Conservation (phyloP, 2,888 invertebrate species). For the Athetis lepigone region DNA sequence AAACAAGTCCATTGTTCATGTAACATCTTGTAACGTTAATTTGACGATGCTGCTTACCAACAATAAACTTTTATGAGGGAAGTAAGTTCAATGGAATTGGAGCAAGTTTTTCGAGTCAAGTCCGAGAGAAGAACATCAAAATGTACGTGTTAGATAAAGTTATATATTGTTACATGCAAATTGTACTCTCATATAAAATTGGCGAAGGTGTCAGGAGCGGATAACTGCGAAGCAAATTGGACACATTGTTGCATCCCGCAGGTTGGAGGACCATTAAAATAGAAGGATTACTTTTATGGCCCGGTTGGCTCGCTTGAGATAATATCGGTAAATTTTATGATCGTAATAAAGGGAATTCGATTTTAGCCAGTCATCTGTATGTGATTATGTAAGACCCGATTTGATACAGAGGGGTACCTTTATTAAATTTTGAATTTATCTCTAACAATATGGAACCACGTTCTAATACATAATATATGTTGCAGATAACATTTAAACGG, state of each 20-base stretch:
- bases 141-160: slow-evolving; percentile 42
- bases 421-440: slow-evolving; percentile 63
- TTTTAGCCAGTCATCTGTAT: slow-evolving; percentile 87
- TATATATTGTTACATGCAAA: slow-evolving; percentile 64
- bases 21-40: slow-evolving; percentile 73
- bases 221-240: slow-evolving; percentile 76
- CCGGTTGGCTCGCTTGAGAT: slow-evolving; percentile 87
- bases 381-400: slow-evolving; percentile 81
- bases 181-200: slow-evolving; percentile 69
- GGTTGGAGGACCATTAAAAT: slow-evolving; percentile 88
- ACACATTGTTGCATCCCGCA: slow-evolving; percentile 87
- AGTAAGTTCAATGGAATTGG: slow-evolving; percentile 46
- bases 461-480: slow-evolving; percentile 46
- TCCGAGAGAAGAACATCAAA: slow-evolving; percentile 21
- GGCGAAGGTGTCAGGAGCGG: slow-evolving; percentile 67
- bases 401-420: slow-evolving; percentile 64
- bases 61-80: slow-evolving; percentile 59
- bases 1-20: slow-evolving; percentile 78
- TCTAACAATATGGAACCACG: slow-evolving; percentile 57
- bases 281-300: slow-evolving; percentile 89
- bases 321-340: slow-evolving; percentile 89
- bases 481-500: slow-evolving; percentile 41
- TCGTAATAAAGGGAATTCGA: slow-evolving; percentile 88
- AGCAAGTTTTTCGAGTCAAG: slow-evolving; percentile 45
- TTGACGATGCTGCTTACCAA: slow-evolving; percentile 64